phyloP scores from a whole-genome alignment of 1,140 invertebrate species.

The Ceratoteleas bidentatus region DNA sequence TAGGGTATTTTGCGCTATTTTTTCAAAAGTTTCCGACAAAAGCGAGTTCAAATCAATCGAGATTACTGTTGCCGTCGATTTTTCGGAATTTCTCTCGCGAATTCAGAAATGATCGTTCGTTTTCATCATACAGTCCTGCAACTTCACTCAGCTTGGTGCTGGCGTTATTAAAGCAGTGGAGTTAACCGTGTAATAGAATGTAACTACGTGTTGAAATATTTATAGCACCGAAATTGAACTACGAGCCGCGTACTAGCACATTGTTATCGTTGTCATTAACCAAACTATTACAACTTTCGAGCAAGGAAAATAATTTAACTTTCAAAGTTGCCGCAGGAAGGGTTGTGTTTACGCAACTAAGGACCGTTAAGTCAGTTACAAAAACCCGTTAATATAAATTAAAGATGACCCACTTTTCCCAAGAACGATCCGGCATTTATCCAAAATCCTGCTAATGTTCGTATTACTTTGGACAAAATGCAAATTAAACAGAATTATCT shows the following conservation, averaged over 20 bases:
- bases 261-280: conserved; percentile 3
- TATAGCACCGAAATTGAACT: conserved; percentile 23
- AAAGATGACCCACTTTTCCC: too few species aligned
- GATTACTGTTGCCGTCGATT: neutral
- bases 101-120: neutral
- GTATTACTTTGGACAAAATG: too few species aligned
- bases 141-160: neutral
- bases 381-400: too few species aligned
- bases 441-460: too few species aligned
- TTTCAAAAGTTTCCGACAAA: too few species aligned
- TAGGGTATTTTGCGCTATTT: too few species aligned
- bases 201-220: conserved; percentile 21
- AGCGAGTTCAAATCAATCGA: too few species aligned
- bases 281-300: conserved; percentile 19
- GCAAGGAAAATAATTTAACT: conserved; percentile 24
- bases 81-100: neutral
- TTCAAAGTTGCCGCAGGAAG: neutral
- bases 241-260: conserved; percentile 10
- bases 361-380: too few species aligned
- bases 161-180: conserved; percentile 1
- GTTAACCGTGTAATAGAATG: conserved; percentile 22
- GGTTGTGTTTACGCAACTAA: too few species aligned
- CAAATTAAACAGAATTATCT: too few species aligned
- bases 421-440: too few species aligned
- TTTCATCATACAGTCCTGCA: neutral